phyloP scores from a whole-genome alignment of 2,113 vertebrate species.

The Sceloporus undulatus region DNA sequence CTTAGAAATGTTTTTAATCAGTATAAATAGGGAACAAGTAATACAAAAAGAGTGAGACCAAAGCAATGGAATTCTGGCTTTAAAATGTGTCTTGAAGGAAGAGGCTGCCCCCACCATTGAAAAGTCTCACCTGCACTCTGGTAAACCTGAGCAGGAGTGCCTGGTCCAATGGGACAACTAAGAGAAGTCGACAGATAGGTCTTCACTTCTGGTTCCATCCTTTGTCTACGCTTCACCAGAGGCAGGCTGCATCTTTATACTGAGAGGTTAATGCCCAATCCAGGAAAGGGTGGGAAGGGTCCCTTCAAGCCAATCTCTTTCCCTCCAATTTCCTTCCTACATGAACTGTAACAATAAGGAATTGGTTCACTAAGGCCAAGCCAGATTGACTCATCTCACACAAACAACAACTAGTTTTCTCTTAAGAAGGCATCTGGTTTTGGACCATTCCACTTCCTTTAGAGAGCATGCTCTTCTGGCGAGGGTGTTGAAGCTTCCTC shows the following conservation, averaged over 20 bases:
- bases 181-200: constrained; percentile 59
- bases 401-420: neutral
- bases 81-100: constrained; percentile 40
- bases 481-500: neutral
- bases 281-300: neutral
- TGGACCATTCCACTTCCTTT: constrained; percentile 31
- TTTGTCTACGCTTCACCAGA: constrained; percentile 48
- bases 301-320: neutral
- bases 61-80: constrained; percentile 65
- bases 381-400: constrained; percentile 19
- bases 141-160: neutral
- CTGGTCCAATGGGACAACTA: constrained; percentile 51
- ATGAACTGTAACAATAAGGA: constrained; percentile 77
- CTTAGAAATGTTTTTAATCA: constrained; percentile 83
- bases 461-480: neutral
- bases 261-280: constrained; percentile 49
- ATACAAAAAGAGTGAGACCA: constrained; percentile 79
- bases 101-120: constrained; percentile 17
- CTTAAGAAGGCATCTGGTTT: neutral
- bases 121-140: neutral
- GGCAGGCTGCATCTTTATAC: constrained; percentile 37
- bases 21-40: constrained; percentile 85
- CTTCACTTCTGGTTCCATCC: constrained; percentile 52
- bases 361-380: constrained; percentile 43
- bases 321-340: constrained; percentile 37